Evolutionary conservation across 2,888 invertebrate species (phyloP), one percentile per base, ranked within the genome.

Genomic region (Agonopterix alstromeriana): DNA sequence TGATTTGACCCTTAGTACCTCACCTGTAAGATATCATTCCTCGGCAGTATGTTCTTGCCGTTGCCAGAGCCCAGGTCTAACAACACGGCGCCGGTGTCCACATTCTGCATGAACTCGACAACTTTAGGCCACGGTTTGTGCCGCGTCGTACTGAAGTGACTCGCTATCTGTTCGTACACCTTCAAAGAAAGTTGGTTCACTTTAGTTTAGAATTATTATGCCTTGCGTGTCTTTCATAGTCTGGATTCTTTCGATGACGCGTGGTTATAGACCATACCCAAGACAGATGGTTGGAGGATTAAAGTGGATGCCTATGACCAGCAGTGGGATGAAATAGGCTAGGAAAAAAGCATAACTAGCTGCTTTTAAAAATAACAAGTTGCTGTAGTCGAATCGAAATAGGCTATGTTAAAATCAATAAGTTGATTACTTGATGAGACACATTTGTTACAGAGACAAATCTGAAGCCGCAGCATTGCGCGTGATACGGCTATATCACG

Each of bases 21-120:
- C 73, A 94, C 94, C 86, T 93, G 91, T 58, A 90, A 81, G 46
- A 93, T 85, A 54, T 90, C 82, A 36, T 73, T 65, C 55, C 92
- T 91, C 2, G 82, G 70, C 47, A 92, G 90, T 48, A 99, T 90
- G 80, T 99, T 99, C 90, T 99, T 99, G 41, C 99, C 99, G 88
- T 99, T 99, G 8, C 99, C 99, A 78, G 98, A 98, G 5, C 99
- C 99, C 38, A 98, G 92, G 81, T 99, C 99, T 3, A 98, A 71
- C 10, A 99, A 72, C 8, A 97, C 71, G 1, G 94, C 92, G 0
- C 95, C 95, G 0, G 75, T 50, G 0, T 91, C 74, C 55, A 97
- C 91, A 4, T 82, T 85, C 10, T 90, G 77, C 35, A 97, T 82
- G 82, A 99, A 99, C 56, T 93, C 87, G 0, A 92, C 87, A 0